Evolutionary conservation across 37 sponge, comb jelly and placozoan species (phyloP), one percentile per base, ranked within the genome.

Genomic region (Bolinopsis microptera): DNA sequence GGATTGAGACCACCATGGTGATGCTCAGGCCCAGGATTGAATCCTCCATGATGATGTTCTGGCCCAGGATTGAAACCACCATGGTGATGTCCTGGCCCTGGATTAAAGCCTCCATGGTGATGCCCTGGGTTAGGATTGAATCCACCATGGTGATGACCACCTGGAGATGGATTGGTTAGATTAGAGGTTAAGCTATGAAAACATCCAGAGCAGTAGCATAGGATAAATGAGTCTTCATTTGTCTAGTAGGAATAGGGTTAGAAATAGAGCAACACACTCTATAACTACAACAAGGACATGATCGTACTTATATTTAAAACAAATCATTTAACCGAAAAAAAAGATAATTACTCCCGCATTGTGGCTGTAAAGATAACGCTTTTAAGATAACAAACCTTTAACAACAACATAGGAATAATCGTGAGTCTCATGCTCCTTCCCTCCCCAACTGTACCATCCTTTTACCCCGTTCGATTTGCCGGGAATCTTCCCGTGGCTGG

Each of bases 351-450:
- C n/a, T n/a, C n/a, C n/a, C n/a, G n/a, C n/a, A n/a, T n/a, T n/a
- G n/a, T n/a, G n/a, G n/a, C n/a, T n/a, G n/a, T 48, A 13, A 48
- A 13, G 5, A 18, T 48, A 5, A 48, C 13, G 61, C 13, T 48
- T 48, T 13, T 48, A 48, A 48, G 61, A 48, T 5, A 13, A 48
- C 61, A 48, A 48, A 70, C 28, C 74, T 28, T 70, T 34, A 34
- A 86, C 48, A 41, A 86, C 90, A 26, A 86, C 90, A 34, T 86
- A 86, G n/a, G 41, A 38, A 48, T 39, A 86, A 40, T 86, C 90
- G 61, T 86, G 41, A 24, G 90, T 86, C 30, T 86, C 61, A n/a
- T 13, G 24, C 24, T 86, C 90, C 26, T 40, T 86, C 23, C 90
- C 90, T 27, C 90, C 90, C 41, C 61, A 86, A 9, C 36, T 38